Conservation (phyloP, 1,140 invertebrate species). For the Spodoptera frugiperda region DNA sequence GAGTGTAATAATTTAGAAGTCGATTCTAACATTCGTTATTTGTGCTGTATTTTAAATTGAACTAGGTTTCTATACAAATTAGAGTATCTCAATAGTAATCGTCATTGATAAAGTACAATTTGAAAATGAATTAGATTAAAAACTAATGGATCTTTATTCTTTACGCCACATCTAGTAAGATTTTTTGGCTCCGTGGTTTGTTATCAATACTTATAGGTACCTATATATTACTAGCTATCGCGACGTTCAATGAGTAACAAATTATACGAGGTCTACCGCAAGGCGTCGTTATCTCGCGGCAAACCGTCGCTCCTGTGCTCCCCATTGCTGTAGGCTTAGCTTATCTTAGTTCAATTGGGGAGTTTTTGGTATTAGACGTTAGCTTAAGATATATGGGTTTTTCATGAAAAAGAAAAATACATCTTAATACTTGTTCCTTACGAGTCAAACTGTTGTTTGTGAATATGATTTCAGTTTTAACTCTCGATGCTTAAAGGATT, state of each 20-base stretch:
- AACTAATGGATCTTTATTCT: too few relatives aligned
- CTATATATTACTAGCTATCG: constrained; percentile 54
- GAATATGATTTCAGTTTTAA: too few relatives aligned
- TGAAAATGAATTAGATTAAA: neutral
- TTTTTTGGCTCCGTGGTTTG: neutral
- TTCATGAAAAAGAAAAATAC: neutral
- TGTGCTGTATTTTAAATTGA: too few relatives aligned
- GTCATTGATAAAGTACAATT: neutral
- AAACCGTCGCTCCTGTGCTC: constrained; percentile 43
- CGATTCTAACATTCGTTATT: neutral
- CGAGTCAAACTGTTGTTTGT: too few relatives aligned
- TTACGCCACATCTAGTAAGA: neutral
- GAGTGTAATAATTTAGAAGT: constrained; percentile 10
- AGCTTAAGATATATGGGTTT: constrained; percentile 26
- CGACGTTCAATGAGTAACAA: constrained; percentile 59
- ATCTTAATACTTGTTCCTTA: too few relatives aligned
- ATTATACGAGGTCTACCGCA: constrained; percentile 58
- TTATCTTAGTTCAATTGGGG: constrained; percentile 38
- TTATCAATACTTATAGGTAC: constrained; percentile 48
- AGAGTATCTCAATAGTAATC: too few relatives aligned
- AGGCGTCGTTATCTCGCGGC: constrained; percentile 50
- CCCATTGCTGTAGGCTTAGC: constrained; percentile 39
- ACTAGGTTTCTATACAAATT: too few relatives aligned
- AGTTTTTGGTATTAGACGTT: constrained; percentile 35
- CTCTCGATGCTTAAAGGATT: too few relatives aligned